These are phyloP conservation scores for Coryphaenoides rupestris DNA, from an alignment of 2,113 vertebrate genomes.

Conservation along the genomic window DNA sequence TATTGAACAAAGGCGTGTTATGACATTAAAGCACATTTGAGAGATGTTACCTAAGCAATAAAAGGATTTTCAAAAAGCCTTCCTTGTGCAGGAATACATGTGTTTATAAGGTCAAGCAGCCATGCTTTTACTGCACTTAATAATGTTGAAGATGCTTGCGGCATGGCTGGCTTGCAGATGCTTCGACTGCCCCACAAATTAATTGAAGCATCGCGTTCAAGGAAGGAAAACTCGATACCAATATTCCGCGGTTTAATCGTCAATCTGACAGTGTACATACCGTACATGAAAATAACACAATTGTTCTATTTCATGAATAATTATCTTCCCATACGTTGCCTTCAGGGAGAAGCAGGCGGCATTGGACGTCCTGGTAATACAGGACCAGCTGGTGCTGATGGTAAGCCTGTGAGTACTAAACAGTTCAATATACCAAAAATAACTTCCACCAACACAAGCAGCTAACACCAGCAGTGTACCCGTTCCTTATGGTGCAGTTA, in stretches of 20 bases:
- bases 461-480: too few species aligned
- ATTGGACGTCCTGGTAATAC: slow-evolving; percentile 80
- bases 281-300: not conserved
- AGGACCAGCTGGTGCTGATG: slow-evolving; percentile 95
- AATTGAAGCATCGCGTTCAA: slow-evolving; percentile 16
- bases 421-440: slow-evolving; percentile 80
- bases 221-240: slow-evolving; percentile 9
- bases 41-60: slow-evolving; percentile 19
- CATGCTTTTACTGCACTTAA: slow-evolving; percentile 46
- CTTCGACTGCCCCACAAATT: slow-evolving; percentile 26
- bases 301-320: not conserved
- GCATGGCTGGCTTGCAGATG: slow-evolving; percentile 46
- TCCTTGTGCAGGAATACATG: slow-evolving; percentile 35
- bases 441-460: slow-evolving; percentile 23
- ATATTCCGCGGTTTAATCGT: too few species aligned
- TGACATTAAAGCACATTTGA: slow-evolving; percentile 20
- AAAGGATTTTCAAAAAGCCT: slow-evolving; percentile 19
- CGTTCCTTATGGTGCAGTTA: too few species aligned
- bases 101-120: slow-evolving; percentile 59
- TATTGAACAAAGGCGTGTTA: too few species aligned
- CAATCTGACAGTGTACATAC: too few species aligned
- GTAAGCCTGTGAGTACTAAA: slow-evolving; percentile 99
- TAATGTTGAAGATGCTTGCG: slow-evolving; percentile 40
- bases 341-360: slow-evolving; percentile 84
- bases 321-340: slow-evolving; percentile 11